Conservation (phyloP, 2,113 vertebrate genomes). For the Coregonus clupeaformis region DNA sequence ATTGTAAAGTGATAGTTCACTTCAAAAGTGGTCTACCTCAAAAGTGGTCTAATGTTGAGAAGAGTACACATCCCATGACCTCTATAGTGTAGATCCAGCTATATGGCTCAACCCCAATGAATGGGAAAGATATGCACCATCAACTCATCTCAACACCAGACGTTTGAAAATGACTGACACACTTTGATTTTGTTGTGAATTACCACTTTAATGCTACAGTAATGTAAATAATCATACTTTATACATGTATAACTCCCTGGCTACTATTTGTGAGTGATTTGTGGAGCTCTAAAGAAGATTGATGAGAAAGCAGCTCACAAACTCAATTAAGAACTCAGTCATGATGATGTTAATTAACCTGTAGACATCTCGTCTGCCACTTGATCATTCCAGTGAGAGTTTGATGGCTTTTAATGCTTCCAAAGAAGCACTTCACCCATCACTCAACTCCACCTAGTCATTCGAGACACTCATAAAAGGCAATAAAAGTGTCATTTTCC, state of each 20-base stretch:
- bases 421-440: constrained; percentile 17
- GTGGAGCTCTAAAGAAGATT: constrained; percentile 1
- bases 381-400: constrained; percentile 18
- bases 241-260: neutral
- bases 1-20: too few relatives aligned
- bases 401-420: constrained; percentile 22
- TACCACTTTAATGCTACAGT: neutral
- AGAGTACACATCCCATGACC: too few relatives aligned
- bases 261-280: neutral
- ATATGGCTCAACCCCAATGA: too few relatives aligned
- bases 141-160: too few relatives aligned
- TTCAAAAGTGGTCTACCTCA: too few relatives aligned
- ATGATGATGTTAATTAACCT: constrained; percentile 36
- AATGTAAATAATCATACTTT: neutral
- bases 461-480: constrained; percentile 5
- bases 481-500: constrained; percentile 35
- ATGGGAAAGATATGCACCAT: too few relatives aligned
- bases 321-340: constrained; percentile 24
- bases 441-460: constrained; percentile 18
- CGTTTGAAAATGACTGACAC: too few relatives aligned
- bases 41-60: too few relatives aligned
- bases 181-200: too few relatives aligned
- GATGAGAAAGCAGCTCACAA: neutral
- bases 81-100: too few relatives aligned
- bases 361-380: constrained; percentile 17